These are phyloP conservation scores for Ambastaia sidthimunki DNA, from an alignment of 2,797 vertebrate species.

Conservation along the genomic window DNA sequence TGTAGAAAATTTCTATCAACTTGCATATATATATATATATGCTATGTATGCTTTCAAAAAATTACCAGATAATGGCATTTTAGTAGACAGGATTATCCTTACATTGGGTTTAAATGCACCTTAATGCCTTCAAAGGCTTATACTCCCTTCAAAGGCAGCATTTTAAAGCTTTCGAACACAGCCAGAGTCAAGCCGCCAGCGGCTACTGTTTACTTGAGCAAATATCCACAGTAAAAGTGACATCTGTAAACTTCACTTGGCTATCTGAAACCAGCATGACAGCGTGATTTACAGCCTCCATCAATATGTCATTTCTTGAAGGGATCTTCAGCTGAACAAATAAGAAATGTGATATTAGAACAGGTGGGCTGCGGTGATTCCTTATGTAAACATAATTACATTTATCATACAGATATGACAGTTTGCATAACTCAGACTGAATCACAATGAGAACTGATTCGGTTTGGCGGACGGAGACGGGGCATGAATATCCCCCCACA, in stretches of 20 bases:
- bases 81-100: too few relatives aligned
- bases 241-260: background rate
- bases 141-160: background rate
- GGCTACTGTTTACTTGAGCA: background rate
- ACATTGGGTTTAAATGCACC: background rate
- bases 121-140: background rate
- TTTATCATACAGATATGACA: conserved; percentile 68
- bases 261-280: background rate
- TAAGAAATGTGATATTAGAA: conserved; percentile 65
- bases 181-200: background rate
- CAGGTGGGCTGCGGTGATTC: conserved; percentile 49
- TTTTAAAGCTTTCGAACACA: background rate
- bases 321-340: conserved; percentile 56
- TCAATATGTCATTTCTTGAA: conserved; percentile 53
- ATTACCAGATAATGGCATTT: too few relatives aligned
- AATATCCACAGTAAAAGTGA: background rate
- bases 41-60: too few relatives aligned
- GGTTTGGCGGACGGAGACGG: conserved; percentile 50
- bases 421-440: conserved; percentile 63
- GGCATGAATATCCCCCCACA: conserved; percentile 9
- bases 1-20: conserved; percentile 27
- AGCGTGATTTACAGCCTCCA: conserved; percentile 24
- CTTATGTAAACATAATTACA: conserved; percentile 69
- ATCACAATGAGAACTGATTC: conserved; percentile 56
- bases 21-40: too few relatives aligned